A percentile compares a stretch with the other conserved stretches of the same genome.
phyloP scores from a whole-genome alignment of 2,888 invertebrate genomes.

The Ceramica pisi region DNA sequence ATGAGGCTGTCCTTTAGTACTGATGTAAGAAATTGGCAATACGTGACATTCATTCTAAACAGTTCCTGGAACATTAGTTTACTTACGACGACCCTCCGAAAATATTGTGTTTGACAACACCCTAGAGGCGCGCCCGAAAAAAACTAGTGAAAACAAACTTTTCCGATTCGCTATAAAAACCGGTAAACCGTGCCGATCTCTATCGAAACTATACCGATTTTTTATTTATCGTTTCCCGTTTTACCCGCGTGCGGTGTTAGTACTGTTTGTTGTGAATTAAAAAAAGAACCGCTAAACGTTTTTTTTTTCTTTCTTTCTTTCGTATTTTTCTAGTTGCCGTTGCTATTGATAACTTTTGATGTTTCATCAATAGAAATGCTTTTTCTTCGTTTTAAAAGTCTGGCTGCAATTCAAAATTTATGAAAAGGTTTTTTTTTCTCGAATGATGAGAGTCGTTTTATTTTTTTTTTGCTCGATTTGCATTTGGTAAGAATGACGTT shows the following conservation, averaged over 20 bases:
- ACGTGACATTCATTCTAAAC: slow-evolving; percentile 55
- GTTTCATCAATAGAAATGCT: slow-evolving; percentile 2
- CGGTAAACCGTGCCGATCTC: slow-evolving; percentile 62
- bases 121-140: slow-evolving; percentile 57
- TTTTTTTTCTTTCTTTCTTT: slow-evolving; percentile 9
- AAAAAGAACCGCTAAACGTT: slow-evolving; percentile 24
- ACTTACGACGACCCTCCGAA: slow-evolving; percentile 33
- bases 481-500: slow-evolving; percentile 6
- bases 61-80: slow-evolving; percentile 50
- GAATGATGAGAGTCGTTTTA: neutral
- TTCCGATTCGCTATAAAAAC: slow-evolving; percentile 65
- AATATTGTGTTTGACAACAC: slow-evolving; percentile 63
- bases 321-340: neutral
- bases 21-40: slow-evolving; percentile 26
- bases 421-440: neutral
- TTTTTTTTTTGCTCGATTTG: slow-evolving; percentile 7
- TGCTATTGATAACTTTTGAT: slow-evolving; percentile 27
- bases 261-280: slow-evolving; percentile 48
- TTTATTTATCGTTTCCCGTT: slow-evolving; percentile 65
- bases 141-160: slow-evolving; percentile 63
- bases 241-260: slow-evolving; percentile 35
- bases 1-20: neutral
- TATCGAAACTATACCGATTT: slow-evolving; percentile 57
- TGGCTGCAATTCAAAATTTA: slow-evolving; percentile 19
- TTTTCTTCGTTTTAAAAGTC: neutral